phyloP scores from a whole-genome alignment of 2,888 invertebrate genomes.

The Drosophila pseudotakahashii region DNA sequence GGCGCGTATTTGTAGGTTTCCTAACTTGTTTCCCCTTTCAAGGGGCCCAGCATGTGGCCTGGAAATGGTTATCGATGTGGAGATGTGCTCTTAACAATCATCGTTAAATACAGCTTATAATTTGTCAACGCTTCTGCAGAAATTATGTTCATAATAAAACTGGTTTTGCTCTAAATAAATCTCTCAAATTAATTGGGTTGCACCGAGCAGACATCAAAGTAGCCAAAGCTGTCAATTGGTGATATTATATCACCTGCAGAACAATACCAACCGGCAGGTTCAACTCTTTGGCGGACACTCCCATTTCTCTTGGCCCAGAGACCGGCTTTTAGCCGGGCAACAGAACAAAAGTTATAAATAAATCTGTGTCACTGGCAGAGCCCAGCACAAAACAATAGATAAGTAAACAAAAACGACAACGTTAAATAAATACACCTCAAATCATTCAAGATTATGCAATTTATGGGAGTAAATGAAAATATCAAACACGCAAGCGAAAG shows the following conservation, averaged over 20 bases:
- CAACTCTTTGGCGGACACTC: slow-evolving; percentile 33
- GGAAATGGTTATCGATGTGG: slow-evolving; percentile 3
- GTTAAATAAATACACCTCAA: slow-evolving; percentile 50
- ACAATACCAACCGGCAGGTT: slow-evolving; percentile 6
- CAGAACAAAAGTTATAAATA: slow-evolving; percentile 63
- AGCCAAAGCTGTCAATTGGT: slow-evolving; percentile 25
- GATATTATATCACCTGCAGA: slow-evolving; percentile 23
- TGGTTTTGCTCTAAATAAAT: slow-evolving; percentile 26
- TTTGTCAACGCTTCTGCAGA: slow-evolving; percentile 40
- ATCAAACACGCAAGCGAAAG: slow-evolving; percentile 66
- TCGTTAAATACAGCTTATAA: slow-evolving; percentile 24
- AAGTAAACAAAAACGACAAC: slow-evolving; percentile 23
- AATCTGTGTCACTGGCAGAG: slow-evolving; percentile 65
- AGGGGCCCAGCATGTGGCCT: slow-evolving; percentile 35
- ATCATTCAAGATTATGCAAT: slow-evolving; percentile 71
- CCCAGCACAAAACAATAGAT: slow-evolving; percentile 24
- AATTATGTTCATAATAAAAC: slow-evolving; percentile 11
- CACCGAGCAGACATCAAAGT: slow-evolving; percentile 6
- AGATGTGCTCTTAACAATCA: not conserved
- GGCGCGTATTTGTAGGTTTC: slow-evolving; percentile 22
- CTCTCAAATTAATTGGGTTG: slow-evolving; percentile 19
- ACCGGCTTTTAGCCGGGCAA: slow-evolving; percentile 51
- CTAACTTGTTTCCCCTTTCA: slow-evolving; percentile 25
- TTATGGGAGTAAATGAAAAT: slow-evolving; percentile 70
- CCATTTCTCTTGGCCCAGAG: slow-evolving; percentile 55